Evolutionary conservation across 2,888 invertebrate species (phyloP).

Genomic region (Cosmorhoe ocellata): DNA sequence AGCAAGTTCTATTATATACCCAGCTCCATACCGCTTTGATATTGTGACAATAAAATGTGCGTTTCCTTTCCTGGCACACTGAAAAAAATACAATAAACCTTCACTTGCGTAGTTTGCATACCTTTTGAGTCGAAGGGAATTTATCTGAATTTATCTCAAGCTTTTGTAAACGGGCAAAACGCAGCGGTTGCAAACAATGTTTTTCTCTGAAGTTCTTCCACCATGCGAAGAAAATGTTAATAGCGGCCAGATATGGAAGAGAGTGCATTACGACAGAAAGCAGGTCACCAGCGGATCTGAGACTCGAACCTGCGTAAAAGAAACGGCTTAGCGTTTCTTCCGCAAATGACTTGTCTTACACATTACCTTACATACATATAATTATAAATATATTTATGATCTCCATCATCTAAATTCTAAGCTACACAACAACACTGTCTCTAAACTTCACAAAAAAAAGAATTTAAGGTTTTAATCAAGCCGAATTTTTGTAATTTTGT

Average conservation of each 20-base stretch:
- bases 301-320: no score
- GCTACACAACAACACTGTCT: no score
- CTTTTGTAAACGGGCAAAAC: constrained; percentile 41
- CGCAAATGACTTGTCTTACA: no score
- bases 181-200: constrained; percentile 46
- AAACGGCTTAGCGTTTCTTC: no score
- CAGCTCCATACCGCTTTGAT: no score
- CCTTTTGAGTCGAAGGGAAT: constrained; percentile 25
- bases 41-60: not conserved
- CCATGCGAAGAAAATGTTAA: constrained; percentile 60
- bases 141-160: constrained; percentile 33
- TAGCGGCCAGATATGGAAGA: constrained; percentile 65
- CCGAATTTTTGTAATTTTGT: no score
- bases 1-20: no score
- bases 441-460: no score
- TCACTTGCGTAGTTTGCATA: constrained; percentile 32
- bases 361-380: no score
- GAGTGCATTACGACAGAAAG: not conserved
- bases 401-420: no score
- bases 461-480: no score
- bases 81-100: constrained; percentile 1
- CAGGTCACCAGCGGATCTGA: not conserved
- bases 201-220: constrained; percentile 52
- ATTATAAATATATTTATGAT: no score
- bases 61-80: not conserved